A percentile compares a stretch with the other conserved stretches of the same genome.
Conservation (phyloP, 1,140 invertebrate genomes). For the Diorhabda carinulata region DNA sequence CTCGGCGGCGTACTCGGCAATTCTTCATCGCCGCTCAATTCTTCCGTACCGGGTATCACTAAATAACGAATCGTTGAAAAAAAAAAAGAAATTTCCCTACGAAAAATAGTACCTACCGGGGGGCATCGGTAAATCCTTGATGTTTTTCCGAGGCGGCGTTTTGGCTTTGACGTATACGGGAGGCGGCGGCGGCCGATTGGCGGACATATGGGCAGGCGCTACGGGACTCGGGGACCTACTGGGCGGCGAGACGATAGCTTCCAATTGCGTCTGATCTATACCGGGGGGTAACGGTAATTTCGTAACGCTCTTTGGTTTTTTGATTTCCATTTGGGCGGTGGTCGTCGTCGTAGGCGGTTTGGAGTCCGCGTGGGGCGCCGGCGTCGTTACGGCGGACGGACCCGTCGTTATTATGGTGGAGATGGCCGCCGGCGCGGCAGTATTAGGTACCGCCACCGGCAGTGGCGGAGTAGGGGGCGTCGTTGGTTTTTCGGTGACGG, state of each 20-base stretch:
- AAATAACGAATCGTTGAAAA: slow-evolving; percentile 16
- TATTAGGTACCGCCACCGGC: neutral
- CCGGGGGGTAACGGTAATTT: slow-evolving; percentile 81
- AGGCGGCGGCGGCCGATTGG: slow-evolving; percentile 51
- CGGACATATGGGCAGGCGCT: slow-evolving; percentile 47
- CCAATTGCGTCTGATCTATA: slow-evolving; percentile 73
- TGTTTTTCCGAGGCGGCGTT: slow-evolving; percentile 56
- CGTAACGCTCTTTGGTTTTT: slow-evolving; percentile 60
- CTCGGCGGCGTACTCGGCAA: slow-evolving; percentile 63
- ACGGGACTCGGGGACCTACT: slow-evolving; percentile 59
- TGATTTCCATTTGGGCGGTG: slow-evolving; percentile 4
- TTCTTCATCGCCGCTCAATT: slow-evolving; percentile 69
- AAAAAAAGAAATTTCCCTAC: neutral
- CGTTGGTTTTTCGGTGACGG: slow-evolving; percentile 9
- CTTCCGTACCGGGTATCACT: slow-evolving; percentile 73
- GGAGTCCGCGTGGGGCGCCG: slow-evolving; percentile 10
- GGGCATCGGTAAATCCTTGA: slow-evolving; percentile 86
- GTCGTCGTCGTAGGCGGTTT: neutral
- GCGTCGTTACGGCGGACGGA: neutral
- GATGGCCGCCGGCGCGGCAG: slow-evolving; percentile 20
- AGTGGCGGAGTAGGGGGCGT: slow-evolving; percentile 18
- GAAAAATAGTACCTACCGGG: slow-evolving; percentile 57
- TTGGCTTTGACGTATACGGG: slow-evolving; percentile 49
- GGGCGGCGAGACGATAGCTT: slow-evolving; percentile 67
- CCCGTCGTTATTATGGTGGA: neutral